These are phyloP conservation scores for Gallinago nigripennis DNA, from an alignment of 2,797 vertebrate genomes.

Conservation along the genomic window DNA sequence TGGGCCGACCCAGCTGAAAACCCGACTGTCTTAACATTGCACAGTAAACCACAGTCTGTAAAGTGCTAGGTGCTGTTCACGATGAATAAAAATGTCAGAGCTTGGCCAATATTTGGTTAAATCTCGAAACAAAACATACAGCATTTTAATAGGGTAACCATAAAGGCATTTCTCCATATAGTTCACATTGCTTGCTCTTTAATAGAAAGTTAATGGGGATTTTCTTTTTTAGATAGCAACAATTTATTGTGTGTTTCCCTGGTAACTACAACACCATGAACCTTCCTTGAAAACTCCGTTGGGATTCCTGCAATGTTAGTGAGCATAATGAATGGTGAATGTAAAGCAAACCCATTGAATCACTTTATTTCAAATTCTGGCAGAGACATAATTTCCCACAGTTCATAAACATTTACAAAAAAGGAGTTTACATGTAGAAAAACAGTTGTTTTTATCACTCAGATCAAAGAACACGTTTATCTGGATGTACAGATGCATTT, in stretches of 20 bases:
- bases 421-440: conserved; percentile 50
- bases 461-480: conserved; percentile 58
- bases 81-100: conserved; percentile 5
- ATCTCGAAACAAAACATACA: conserved; percentile 24
- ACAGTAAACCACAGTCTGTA: not conserved
- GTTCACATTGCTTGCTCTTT: not conserved
- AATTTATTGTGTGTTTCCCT: conserved; percentile 57
- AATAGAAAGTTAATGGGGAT: conserved; percentile 54
- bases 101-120: conserved; percentile 11
- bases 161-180: conserved; percentile 12
- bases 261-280: conserved; percentile 36
- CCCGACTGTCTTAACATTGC: not conserved
- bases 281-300: conserved; percentile 22
- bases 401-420: conserved; percentile 69
- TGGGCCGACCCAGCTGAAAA: not conserved
- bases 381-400: conserved; percentile 58
- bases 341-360: conserved; percentile 50
- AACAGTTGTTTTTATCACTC: conserved; percentile 48
- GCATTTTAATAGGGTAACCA: not conserved
- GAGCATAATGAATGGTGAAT: conserved; percentile 47
- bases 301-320: conserved; percentile 50
- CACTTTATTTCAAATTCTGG: conserved; percentile 58
- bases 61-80: not conserved
- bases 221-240: conserved; percentile 52
- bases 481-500: conserved; percentile 11